phyloP scores from a whole-genome alignment of 2,888 invertebrate species.

The Cataglyphis altisquamis region DNA sequence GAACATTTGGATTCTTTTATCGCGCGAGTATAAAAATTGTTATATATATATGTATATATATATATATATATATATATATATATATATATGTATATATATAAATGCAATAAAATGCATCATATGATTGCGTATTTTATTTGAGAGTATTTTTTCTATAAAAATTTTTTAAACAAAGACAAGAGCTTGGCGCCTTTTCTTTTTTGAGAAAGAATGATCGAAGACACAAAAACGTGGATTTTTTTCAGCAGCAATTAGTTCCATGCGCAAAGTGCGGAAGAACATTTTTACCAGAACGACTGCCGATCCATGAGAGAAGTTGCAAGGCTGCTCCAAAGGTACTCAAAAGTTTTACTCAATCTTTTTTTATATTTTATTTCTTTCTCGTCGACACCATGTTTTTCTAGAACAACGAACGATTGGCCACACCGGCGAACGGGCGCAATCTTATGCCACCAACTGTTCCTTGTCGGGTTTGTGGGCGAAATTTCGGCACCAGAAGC shows the following conservation, averaged over 20 bases:
- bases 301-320: slow-evolving; percentile 88
- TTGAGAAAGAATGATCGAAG: background rate
- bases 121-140: background rate
- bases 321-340: slow-evolving; percentile 66
- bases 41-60: background rate
- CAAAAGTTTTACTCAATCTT: background rate
- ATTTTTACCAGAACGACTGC: slow-evolving; percentile 90
- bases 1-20: background rate
- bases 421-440: slow-evolving; percentile 4
- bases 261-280: slow-evolving; percentile 90
- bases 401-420: slow-evolving; percentile 54
- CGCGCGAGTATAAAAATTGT: background rate
- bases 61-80: background rate
- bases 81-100: too few species aligned
- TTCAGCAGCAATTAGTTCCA: slow-evolving; percentile 87
- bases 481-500: slow-evolving; percentile 89
- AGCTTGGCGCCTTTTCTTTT: background rate
- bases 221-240: slow-evolving; percentile 53
- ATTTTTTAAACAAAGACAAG: background rate
- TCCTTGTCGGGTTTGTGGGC: slow-evolving; percentile 89
- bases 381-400: background rate
- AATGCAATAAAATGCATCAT: background rate
- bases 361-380: background rate
- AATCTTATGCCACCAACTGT: slow-evolving; percentile 78
- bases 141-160: too few species aligned